Conservation (phyloP, 2,888 invertebrate species). For the Limnephilus rhombicus region DNA sequence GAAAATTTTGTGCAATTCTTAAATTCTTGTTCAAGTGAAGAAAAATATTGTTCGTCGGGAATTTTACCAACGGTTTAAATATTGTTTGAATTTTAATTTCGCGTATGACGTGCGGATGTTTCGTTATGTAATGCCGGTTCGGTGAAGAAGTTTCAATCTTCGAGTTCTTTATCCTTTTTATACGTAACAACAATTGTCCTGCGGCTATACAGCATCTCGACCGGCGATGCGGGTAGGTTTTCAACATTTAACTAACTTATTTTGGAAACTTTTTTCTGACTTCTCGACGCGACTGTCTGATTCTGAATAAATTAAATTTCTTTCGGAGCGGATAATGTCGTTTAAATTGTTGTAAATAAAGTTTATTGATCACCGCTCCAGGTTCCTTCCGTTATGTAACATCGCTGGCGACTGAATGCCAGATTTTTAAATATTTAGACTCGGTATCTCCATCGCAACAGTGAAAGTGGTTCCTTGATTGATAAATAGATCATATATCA, state of each 20-base stretch:
- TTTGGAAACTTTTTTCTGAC: not conserved
- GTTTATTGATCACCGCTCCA: conserved; percentile 11
- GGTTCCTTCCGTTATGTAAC: conserved; percentile 30
- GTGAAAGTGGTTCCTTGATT: conserved; percentile 47
- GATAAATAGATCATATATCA: conserved; percentile 16
- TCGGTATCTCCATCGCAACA: conserved; percentile 42
- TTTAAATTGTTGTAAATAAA: not conserved
- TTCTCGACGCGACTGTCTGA: not conserved
- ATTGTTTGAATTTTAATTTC: conserved; percentile 6
- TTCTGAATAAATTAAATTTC: not conserved
- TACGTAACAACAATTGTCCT: not conserved
- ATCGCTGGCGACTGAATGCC: not conserved
- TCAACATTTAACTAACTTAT: not conserved
- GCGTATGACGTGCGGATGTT: conserved; percentile 21
- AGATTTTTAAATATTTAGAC: not conserved
- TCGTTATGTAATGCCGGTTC: conserved; percentile 40
- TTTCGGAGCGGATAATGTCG: not conserved
- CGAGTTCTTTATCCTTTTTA: not conserved
- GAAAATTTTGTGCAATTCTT: conserved; percentile 24
- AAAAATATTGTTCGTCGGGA: not conserved
- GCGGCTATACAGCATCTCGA: not conserved
- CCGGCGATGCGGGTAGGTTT: not conserved
- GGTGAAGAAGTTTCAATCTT: not conserved
- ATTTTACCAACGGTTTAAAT: not conserved
- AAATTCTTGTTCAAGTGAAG: conserved; percentile 3